Evolutionary conservation across 1,140 invertebrate species (phyloP), one percentile per base, ranked within the genome.

Genomic region (Drosophila bocki): DNA sequence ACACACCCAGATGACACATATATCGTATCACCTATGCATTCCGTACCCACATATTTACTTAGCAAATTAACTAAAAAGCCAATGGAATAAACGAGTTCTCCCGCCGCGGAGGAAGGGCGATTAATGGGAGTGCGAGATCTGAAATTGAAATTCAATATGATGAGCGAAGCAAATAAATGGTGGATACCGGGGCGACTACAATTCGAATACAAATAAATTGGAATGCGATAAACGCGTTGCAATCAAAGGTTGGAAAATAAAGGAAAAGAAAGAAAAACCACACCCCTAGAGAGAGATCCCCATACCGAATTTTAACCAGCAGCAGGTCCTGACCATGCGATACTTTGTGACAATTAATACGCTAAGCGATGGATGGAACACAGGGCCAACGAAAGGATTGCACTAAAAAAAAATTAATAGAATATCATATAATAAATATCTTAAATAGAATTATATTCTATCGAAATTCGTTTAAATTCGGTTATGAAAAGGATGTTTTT

Each of bases 261-360:
- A n/a, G 1, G 1, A 39, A 41, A 41, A 47, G n/a, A 17, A 17
- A n/a, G n/a, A 19, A 61, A 61, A 72, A 35, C 65, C 54, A 75
- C 57, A 79, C 70, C 62, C 67, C 69, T 37, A 45, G 39, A 41
- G 42, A 44, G 53, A 71, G 12, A 22, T 54, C 7, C 61, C 33
- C 37, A 15, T 22, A n/a, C 41, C 22, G n/a, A 19, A 44, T 42
- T 53, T 68, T 54, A 3, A 68, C 48, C 67, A 35, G 35, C 13
- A 72, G 70, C 67, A 72, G 54, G 80, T 65, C 51, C 80, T 71
- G 62, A 70, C 82, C 68, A 90, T 79, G 81, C 78, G 78, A 85
- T 82, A 85, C 78, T 90, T 70, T 85, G 80, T 90, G 85, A 90
- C 85, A 90, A 90, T 90, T 90, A 90, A 90, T 90, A 90, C 86